These are phyloP conservation scores for Amniataba percoides DNA, from an alignment of 2,797 vertebrate species.

Conservation along the genomic window DNA sequence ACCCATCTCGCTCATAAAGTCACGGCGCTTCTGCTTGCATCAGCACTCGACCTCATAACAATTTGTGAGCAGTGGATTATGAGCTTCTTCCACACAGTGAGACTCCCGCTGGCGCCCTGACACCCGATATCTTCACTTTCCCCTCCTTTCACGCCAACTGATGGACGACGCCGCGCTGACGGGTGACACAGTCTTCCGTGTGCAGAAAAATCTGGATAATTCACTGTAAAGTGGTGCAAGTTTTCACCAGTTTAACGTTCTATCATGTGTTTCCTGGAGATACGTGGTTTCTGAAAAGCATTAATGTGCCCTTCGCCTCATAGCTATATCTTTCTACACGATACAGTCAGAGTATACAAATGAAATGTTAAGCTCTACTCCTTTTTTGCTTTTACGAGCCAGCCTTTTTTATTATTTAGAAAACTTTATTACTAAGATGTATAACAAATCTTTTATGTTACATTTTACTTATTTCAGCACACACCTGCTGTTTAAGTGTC, in stretches of 20 bases:
- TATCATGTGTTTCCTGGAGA: constrained; percentile 10
- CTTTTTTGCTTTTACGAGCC: not conserved
- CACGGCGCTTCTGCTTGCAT: constrained; percentile 70
- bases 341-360: not conserved
- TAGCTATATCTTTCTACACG: constrained; percentile 1
- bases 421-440: not conserved
- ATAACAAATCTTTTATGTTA: not conserved
- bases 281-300: constrained; percentile 21
- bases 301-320: constrained; percentile 13
- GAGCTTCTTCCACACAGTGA: constrained; percentile 72
- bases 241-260: constrained; percentile 11
- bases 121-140: constrained; percentile 62
- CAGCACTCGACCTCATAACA: constrained; percentile 80
- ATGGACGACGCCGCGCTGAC: constrained; percentile 22
- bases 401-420: not conserved
- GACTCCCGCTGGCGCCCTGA: constrained; percentile 59
- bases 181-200: constrained; percentile 24
- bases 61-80: constrained; percentile 83
- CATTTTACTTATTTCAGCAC: not conserved
- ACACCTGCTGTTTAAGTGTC: not conserved
- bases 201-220: constrained; percentile 41
- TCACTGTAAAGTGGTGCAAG: constrained; percentile 38
- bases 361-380: not conserved
- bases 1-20: constrained; percentile 69
- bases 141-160: constrained; percentile 26